Base-by-base conservation (phyloP, 2,888 invertebrate species). In the Apomyelois bistriatella region DNA sequence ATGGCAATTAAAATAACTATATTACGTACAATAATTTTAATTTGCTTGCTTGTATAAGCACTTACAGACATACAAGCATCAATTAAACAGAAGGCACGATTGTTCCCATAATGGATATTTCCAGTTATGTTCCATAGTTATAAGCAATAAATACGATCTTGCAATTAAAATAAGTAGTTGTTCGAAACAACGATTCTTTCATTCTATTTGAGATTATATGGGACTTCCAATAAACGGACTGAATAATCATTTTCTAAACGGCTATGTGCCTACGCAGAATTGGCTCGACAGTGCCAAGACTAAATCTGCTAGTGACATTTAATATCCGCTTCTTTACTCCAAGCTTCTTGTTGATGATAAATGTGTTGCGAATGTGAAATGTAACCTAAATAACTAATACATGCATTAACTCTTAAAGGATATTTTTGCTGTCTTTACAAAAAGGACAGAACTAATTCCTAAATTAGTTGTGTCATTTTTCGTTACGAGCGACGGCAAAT, bases 241-340 rank as follows among this genome's bases (percentile, higher is more conserved):
- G 37, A 37, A 37, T 4, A 37, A 12, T 9, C 8, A 16, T 40
- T 13, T 40, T 40, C 13, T 16, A 40, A 10, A 40, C 4, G 15
- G 1, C 13, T 13, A 13, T 38, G 5, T 13, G 37, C 37, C 37
- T 6, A 4, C 15, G 37, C 16, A 12, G 37, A 37, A 40, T 30
- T 16, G 46, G 46, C 9, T 32, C 8, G 46, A 10, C 46, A 12
- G 15, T 22, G 22, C 22, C 22, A 22, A 22, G 22, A 22, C 15
- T 30, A 30, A 46, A 9, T 15, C 32, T 32, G 46, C 10, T 32
- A 4, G 32, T 46, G 46, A 30, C 46, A 28, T 46, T 46, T 46
- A 30, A 46, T 46, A 46, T 46, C 46, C 46, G 46, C 13, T 46
- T 30, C 32, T 32, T 32, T 9, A 28, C 37, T 32, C 6, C 46